A percentile compares a stretch with the other conserved stretches of the same genome.
Evolutionary conservation across 2,888 invertebrate species (phyloP).

Genomic region (Dinocampus coccinellae): DNA sequence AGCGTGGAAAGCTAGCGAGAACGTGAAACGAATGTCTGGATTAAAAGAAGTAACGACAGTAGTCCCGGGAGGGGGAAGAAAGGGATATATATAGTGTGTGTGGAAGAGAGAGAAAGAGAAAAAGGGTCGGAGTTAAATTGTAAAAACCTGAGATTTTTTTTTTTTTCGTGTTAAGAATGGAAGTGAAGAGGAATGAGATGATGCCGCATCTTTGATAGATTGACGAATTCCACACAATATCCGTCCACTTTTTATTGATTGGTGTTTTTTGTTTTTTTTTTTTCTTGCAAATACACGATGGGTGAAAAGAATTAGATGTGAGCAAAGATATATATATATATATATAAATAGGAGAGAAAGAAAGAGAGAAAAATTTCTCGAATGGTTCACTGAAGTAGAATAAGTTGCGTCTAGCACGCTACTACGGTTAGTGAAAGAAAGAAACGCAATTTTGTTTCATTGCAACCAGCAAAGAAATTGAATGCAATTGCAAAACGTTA

Average conservation of each 20-base stretch:
- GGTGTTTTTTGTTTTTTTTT: too few relatives aligned
- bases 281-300: too few relatives aligned
- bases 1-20: constrained; percentile 31
- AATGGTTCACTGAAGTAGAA: not conserved
- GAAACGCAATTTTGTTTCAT: not conserved
- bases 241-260: too few relatives aligned
- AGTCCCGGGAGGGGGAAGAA: too few relatives aligned
- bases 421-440: not conserved
- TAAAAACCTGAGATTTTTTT: constrained; percentile 42
- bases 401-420: not conserved
- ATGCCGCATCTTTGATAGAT: not conserved
- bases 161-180: constrained; percentile 9
- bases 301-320: too few relatives aligned
- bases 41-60: constrained; percentile 53
- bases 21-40: constrained; percentile 56
- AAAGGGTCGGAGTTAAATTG: constrained; percentile 44
- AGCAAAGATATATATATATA: too few relatives aligned
- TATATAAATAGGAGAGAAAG: too few relatives aligned
- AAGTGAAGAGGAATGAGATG: constrained; percentile 9
- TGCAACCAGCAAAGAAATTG: not conserved
- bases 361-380: too few relatives aligned
- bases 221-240: constrained; percentile 32
- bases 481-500: constrained; percentile 4
- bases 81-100: too few relatives aligned
- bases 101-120: too few relatives aligned